These are phyloP conservation scores for Montipora sp. DNA, from an alignment of 64 coral and sea anemone species.

Conservation along the genomic window DNA sequence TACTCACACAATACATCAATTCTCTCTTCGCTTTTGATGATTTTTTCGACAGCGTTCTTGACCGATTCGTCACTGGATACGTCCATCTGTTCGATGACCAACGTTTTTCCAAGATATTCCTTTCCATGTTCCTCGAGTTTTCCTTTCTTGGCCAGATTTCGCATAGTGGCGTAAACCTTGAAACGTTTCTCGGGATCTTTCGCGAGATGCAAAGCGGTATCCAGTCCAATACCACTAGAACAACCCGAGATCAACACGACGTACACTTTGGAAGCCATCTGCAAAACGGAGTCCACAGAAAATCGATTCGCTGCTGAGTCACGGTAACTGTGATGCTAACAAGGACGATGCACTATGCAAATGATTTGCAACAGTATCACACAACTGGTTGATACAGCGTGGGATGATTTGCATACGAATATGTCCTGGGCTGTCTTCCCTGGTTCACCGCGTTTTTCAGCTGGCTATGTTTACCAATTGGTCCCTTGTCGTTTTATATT, in stretches of 20 bases:
- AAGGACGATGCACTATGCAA: too few relatives aligned
- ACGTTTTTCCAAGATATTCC: slow-evolving; percentile 55
- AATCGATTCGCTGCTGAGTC: too few relatives aligned
- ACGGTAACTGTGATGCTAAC: too few relatives aligned
- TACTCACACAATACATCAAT: slow-evolving; percentile 83
- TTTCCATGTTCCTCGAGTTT: slow-evolving; percentile 52
- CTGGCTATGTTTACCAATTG: too few relatives aligned
- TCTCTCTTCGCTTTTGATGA: slow-evolving; percentile 59
- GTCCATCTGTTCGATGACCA: slow-evolving; percentile 70
- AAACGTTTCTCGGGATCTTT: slow-evolving; percentile 76
- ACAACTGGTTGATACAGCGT: too few relatives aligned
- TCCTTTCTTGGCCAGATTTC: slow-evolving; percentile 79
- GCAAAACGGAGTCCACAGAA: too few relatives aligned
- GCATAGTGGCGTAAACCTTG: slow-evolving; percentile 88
- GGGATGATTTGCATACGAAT: too few relatives aligned
- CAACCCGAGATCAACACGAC: slow-evolving; percentile 78
- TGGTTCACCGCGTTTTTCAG: too few relatives aligned
- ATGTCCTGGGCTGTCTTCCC: too few relatives aligned
- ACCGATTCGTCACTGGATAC: slow-evolving; percentile 88
- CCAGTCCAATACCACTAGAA: slow-evolving; percentile 69
- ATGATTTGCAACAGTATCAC: too few relatives aligned
- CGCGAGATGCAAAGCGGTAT: slow-evolving; percentile 66
- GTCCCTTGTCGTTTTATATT: too few relatives aligned
- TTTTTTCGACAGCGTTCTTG: slow-evolving; percentile 55
- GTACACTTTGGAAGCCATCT: too few relatives aligned